Evolutionary conservation across 2,113 vertebrate species (phyloP), one percentile per base, ranked within the genome.

Genomic region (Bufo bufo): DNA sequence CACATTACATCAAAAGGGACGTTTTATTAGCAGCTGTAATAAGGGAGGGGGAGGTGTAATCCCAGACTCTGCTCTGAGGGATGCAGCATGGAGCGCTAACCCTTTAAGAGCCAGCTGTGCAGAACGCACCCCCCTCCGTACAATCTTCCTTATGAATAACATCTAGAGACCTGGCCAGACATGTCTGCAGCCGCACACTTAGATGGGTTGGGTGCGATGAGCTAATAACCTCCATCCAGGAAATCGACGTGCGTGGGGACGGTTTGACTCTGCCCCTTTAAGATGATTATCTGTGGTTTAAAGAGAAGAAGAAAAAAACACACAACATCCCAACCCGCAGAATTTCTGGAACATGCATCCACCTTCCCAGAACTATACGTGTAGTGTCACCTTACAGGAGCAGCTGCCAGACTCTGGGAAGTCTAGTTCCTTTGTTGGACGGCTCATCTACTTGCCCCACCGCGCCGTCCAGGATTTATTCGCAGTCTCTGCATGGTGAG

Each of bases 1-100:
- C 71, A 45, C 81, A 77, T 88, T 84, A 88, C 82, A 84, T 77
- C 71, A 88, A 84, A 84, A 59, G 65, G 71, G 80, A 77, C 20
- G 49, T 82, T 87, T 88, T 77, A 77, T 63, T 77, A 88, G 13
- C 59, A 43, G 69, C 72, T 77, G 80, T 77, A 63, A 88, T 83
- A 59, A 61, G 80, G 43, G 74, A 77, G 85, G 75, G 58, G 83
- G 54, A 71, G 16, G 65, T 86, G 85, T 86, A 86, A 86, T 86
- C 75, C 45, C 66, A 86, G 58, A 85, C 84, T 75, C 33, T 33
- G n/a, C 85, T 86, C 47, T n/a, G n/a, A n/a, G n/a, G n/a, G n/a
- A 77, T 59, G 23, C 66, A 13, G 66, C 10, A 69, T 33, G 3
- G 66, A 74, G 23, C 4, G 16, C 66, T 72, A 74, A 84, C 82